These are phyloP conservation scores for Lepidurus packardi DNA, from an alignment of 1,140 invertebrate genomes.

Conservation along the genomic window DNA sequence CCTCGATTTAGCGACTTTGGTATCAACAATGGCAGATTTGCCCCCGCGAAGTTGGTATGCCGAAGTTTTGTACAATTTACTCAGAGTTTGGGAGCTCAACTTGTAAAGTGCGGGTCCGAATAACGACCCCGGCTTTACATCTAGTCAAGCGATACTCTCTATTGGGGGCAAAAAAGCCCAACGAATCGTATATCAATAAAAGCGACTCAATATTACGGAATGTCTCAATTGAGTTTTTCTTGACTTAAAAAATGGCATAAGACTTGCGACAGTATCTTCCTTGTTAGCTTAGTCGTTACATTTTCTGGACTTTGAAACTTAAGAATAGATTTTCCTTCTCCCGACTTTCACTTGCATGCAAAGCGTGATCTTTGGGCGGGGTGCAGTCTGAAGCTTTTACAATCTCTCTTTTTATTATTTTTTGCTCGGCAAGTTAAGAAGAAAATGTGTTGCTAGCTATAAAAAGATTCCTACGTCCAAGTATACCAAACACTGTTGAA, in stretches of 20 bases:
- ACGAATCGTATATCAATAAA: too few species aligned
- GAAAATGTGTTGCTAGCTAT: too few species aligned
- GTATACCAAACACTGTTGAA: too few species aligned
- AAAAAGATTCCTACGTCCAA: too few species aligned
- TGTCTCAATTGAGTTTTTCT: too few species aligned
- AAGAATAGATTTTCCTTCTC: not conserved
- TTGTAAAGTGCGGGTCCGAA: conserved; percentile 22
- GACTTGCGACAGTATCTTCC: too few species aligned
- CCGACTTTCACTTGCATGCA: not conserved
- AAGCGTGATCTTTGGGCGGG: not conserved
- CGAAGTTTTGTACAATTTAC: conserved; percentile 30
- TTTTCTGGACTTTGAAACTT: not conserved
- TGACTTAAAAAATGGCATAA: too few species aligned
- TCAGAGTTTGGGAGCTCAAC: conserved; percentile 33
- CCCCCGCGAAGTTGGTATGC: not conserved
- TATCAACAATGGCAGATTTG: conserved; percentile 8
- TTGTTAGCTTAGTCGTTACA: too few species aligned
- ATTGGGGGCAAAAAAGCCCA: too few species aligned
- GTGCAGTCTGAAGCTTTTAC: not conserved
- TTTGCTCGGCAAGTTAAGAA: too few species aligned
- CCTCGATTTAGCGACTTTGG: conserved; percentile 2
- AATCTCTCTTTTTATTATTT: not conserved
- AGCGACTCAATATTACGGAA: too few species aligned
- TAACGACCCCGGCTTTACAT: not conserved
- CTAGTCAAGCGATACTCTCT: not conserved